phyloP scores from a whole-genome alignment of 2,888 invertebrate species.

The Mythimna lalbum region DNA sequence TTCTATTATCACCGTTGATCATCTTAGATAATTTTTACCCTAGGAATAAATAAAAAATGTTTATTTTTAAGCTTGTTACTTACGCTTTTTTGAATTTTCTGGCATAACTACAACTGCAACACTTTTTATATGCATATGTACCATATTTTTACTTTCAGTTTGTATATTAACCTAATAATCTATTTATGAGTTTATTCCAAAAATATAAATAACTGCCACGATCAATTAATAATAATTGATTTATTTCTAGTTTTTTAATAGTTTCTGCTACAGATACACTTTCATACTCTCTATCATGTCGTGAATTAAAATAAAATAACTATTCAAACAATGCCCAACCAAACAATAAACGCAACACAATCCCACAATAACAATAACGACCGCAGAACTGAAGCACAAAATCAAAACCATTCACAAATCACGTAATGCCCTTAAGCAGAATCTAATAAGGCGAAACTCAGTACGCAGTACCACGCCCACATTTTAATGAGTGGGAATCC shows the following conservation, averaged over 20 bases:
- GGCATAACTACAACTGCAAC: no score
- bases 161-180: no score
- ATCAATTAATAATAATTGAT: not conserved
- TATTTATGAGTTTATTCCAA: not conserved
- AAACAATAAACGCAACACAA: conserved; percentile 40
- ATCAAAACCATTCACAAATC: conserved; percentile 66
- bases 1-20: not conserved
- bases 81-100: not conserved
- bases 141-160: no score
- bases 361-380: conserved; percentile 59
- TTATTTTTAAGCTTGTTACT: no score
- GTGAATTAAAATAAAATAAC: conserved; percentile 1
- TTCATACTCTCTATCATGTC: not conserved
- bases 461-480: conserved; percentile 73
- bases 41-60: no score
- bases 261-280: not conserved
- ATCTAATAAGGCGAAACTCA: conserved; percentile 80
- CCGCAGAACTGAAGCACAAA: conserved; percentile 63
- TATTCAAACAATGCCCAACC: conserved; percentile 10
- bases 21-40: no score
- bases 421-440: conserved; percentile 85
- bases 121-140: no score
- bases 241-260: not conserved
- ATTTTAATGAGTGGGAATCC: conserved; percentile 83
- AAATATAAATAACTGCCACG: no score